These are phyloP conservation scores for Dolichotis patagonum DNA, from an alignment of 2,113 vertebrate species.

Conservation along the genomic window DNA sequence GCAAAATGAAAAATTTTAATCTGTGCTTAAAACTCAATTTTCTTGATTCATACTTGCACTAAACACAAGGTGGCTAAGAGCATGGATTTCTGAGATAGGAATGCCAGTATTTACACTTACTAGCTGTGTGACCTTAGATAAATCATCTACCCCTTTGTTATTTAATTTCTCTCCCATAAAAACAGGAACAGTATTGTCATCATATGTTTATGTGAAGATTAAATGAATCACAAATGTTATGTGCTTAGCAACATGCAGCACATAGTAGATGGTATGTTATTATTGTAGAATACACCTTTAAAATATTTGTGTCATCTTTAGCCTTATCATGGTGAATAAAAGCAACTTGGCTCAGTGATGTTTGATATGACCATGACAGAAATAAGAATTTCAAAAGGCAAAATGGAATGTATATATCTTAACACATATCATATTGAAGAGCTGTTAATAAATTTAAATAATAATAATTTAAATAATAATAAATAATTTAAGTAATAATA, in stretches of 20 bases:
- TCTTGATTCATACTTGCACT: not conserved
- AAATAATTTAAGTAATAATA: too few relatives aligned
- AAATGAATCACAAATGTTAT: not conserved
- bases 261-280: not conserved
- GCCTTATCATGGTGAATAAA: slow-evolving; percentile 20
- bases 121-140: not conserved
- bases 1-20: not conserved
- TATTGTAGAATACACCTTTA: slow-evolving; percentile 25
- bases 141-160: slow-evolving; percentile 27
- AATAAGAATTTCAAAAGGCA: slow-evolving; percentile 53
- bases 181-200: not conserved
- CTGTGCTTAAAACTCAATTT: not conserved
- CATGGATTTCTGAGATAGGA: not conserved
- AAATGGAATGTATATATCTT: not conserved
- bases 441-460: not conserved
- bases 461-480: too few relatives aligned
- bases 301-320: slow-evolving; percentile 26
- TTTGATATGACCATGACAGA: not conserved
- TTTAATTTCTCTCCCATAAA: slow-evolving; percentile 51
- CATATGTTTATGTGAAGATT: not conserved
- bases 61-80: not conserved
- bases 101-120: not conserved
- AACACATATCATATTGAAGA: slow-evolving; percentile 47
- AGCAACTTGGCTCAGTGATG: not conserved
- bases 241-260: not conserved